These are phyloP conservation scores for Chelonia mydas DNA, from an alignment of 2,797 vertebrate species.

Conservation along the genomic window DNA sequence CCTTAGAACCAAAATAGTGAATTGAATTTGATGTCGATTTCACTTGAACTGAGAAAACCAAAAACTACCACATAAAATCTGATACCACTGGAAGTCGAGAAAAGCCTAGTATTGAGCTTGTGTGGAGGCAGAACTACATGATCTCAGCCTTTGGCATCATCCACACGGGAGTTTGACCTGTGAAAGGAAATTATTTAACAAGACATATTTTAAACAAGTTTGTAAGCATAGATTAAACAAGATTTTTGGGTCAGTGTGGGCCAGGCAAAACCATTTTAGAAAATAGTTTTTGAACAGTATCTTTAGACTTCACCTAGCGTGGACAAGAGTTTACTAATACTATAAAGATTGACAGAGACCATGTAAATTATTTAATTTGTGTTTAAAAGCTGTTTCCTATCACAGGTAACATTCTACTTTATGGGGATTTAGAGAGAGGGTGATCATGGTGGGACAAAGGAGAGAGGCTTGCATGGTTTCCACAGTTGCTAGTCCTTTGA, in stretches of 20 bases:
- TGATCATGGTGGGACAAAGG: conserved; percentile 31
- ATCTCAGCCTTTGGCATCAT: conserved; percentile 1
- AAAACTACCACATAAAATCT: conserved; percentile 33
- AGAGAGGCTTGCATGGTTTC: conserved; percentile 36
- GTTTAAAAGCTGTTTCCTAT: background rate
- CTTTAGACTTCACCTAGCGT: background rate
- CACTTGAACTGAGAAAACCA: conserved; percentile 5
- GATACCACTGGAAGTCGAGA: background rate
- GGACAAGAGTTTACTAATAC: background rate
- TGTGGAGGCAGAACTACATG: background rate
- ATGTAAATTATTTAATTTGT: background rate
- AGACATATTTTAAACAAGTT: background rate
- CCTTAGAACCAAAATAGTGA: background rate
- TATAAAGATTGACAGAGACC: background rate
- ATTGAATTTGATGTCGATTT: conserved; percentile 27
- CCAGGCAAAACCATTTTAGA: background rate
- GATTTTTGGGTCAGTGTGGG: background rate
- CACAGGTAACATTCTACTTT: conserved; percentile 20
- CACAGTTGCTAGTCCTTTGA: conserved; percentile 43
- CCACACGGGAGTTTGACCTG: background rate
- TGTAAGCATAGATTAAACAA: background rate
- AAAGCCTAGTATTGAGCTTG: background rate
- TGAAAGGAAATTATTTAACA: background rate
- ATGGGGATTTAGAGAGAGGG: background rate
- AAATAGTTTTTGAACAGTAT: background rate